Conservation (phyloP, 35 echinoderm and acorn worm genomes). For the Stichopus chloronotus region DNA sequence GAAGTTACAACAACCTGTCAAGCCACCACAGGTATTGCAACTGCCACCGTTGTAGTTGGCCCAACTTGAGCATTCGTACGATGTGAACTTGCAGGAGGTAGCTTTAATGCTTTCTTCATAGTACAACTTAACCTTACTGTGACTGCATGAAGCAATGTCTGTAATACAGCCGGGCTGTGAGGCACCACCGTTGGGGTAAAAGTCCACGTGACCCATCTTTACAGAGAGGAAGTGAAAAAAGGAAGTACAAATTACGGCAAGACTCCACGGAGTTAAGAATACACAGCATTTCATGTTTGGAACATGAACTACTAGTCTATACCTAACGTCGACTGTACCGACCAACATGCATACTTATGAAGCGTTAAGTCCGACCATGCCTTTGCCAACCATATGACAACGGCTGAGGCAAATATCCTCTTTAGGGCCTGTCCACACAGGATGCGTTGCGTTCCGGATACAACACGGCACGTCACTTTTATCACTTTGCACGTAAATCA, state of each 20-base stretch:
- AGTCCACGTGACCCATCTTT: constrained; percentile 32
- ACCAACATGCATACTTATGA: too few species aligned
- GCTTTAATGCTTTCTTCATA: background rate
- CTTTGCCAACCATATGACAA: too few species aligned
- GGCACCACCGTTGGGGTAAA: constrained; percentile 24
- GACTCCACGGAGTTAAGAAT: too few species aligned
- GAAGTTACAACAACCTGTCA: constrained; percentile 29
- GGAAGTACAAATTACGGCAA: background rate
- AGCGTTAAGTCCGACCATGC: too few species aligned
- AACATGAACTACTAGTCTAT: too few species aligned
- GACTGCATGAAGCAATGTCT: constrained; percentile 19
- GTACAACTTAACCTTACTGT: background rate
- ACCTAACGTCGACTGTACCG: too few species aligned
- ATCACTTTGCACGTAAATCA: too few species aligned
- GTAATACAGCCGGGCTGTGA: background rate
- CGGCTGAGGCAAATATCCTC: too few species aligned
- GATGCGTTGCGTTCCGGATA: too few species aligned
- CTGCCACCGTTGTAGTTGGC: background rate
- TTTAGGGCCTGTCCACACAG: too few species aligned
- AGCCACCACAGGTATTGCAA: constrained; percentile 15
- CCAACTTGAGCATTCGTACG: background rate
- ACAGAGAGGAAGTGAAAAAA: background rate
- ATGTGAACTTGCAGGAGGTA: constrained; percentile 1
- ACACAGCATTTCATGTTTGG: too few species aligned
- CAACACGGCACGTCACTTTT: too few species aligned